Conservation (phyloP, 2,113 vertebrate genomes). For the Oreochromis spilurus region DNA sequence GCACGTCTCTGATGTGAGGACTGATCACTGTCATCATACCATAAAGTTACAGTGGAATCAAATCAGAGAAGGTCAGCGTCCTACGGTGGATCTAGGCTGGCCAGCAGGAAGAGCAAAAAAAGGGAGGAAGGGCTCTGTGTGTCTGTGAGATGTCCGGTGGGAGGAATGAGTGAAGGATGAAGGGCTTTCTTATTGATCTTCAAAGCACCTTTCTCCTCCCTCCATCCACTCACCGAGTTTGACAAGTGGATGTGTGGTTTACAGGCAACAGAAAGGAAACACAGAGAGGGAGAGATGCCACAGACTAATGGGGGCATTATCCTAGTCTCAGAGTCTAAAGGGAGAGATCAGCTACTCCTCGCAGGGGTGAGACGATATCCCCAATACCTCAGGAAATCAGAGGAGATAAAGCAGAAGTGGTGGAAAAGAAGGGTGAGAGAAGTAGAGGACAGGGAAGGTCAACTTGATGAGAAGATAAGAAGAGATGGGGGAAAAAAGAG, state of each 20-base stretch:
- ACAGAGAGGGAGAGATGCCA: not conserved
- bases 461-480: not conserved
- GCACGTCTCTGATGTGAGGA: not conserved
- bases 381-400: slow-evolving; percentile 39
- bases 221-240: slow-evolving; percentile 2
- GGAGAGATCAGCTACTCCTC: slow-evolving; percentile 43
- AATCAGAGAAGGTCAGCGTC: not conserved
- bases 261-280: not conserved
- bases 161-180: slow-evolving; percentile 40
- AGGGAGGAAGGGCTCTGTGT: not conserved
- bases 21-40: not conserved
- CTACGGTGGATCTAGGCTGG: not conserved
- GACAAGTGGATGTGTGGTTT: slow-evolving; percentile 13
- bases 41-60: not conserved
- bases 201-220: slow-evolving; percentile 21
- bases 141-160: slow-evolving; percentile 16
- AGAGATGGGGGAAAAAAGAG: fast-evolving
- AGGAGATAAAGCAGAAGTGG: slow-evolving; percentile 30
- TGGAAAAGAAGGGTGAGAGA: not conserved
- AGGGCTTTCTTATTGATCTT: slow-evolving; percentile 56
- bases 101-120: not conserved
- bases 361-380: slow-evolving; percentile 34
- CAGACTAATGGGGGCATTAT: slow-evolving; percentile 20
- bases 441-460: slow-evolving; percentile 17
- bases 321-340: slow-evolving; percentile 36